Conservation (phyloP, 64 coral and sea anemone genomes). For the Montipora efflorescens region DNA sequence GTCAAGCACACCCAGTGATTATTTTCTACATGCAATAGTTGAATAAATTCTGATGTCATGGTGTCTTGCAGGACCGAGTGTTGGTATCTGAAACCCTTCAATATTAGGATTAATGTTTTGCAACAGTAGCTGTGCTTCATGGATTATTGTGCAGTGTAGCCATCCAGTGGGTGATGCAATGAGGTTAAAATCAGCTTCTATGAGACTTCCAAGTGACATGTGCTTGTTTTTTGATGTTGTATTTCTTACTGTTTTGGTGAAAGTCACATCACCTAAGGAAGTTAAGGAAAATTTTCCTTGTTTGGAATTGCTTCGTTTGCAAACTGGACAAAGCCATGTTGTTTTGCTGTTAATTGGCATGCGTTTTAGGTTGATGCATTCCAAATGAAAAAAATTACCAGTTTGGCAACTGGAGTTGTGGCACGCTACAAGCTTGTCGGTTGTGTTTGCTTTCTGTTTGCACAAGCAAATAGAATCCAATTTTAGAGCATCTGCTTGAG, state of each 20-base stretch:
- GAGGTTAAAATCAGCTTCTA: background rate
- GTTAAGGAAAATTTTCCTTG: background rate
- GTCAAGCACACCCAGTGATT: too few species aligned
- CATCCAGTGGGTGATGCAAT: background rate
- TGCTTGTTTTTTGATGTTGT: background rate
- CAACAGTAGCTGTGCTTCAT: too few species aligned
- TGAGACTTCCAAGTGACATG: background rate
- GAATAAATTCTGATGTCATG: too few species aligned
- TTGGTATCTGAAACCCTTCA: background rate
- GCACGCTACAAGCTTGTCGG: conserved; percentile 25
- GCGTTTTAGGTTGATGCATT: conserved; percentile 34
- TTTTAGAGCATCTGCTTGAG: conserved; percentile 12
- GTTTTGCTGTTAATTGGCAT: background rate
- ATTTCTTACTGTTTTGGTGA: background rate
- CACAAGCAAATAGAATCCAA: background rate
- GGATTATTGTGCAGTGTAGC: background rate
- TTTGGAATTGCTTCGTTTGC: background rate
- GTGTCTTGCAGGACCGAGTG: background rate
- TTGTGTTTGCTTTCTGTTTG: conserved; percentile 10
- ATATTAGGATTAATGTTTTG: background rate
- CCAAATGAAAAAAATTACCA: conserved; percentile 71
- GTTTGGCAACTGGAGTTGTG: conserved; percentile 30
- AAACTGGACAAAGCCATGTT: conserved; percentile 56
- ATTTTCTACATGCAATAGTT: too few species aligned
- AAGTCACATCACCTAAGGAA: background rate